Evolutionary conservation across 2,888 invertebrate species (phyloP), one percentile per base, ranked within the genome.

Genomic region (Liodrosophila aerea): DNA sequence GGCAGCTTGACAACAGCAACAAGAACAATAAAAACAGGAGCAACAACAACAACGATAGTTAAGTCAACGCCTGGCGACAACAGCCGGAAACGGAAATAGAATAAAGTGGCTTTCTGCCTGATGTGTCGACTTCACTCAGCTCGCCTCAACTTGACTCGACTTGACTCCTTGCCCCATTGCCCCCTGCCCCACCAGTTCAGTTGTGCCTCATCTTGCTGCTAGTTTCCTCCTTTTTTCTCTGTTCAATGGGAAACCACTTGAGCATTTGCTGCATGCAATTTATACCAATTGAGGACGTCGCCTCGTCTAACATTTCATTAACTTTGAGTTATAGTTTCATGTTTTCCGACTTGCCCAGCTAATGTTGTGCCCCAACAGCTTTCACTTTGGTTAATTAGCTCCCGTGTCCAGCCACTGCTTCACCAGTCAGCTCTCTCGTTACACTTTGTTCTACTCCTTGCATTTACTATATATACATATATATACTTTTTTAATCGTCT

Each of bases 41-140:
- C 15, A 58, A 8, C 44, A 47, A 16, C 34, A 57, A 41, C 43
- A 44, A 44, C n/a, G 34, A 50, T 30, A 40, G 37, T 49, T 37
- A 36, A 41, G 53, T 51, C 54, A 52, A 54, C 54, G 50, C 53
- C 59, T 73, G 84, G 70, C 84, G 77, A 83, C 70, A 81, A 77
- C 72, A 72, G 69, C 66, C 74, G 80, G 82, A 80, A 80, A 77
- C 80, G 84, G 84, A 84, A 84, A 80, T 81, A 81, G 77, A 77
- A 81, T 80, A 77, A 84, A 84, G 81, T 84, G 81, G 70, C 80
- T 76, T 76, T 73, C 80, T 76, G 67, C 45, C 70, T 78, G 83
- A 69, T 72, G 78, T 72, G 68, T 66, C 65, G 77, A 12, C 37
- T 12, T 12, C 7, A 8, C 18, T 5, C 4, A 11, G 0, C 31